Conservation (phyloP, 2,888 invertebrate species). For the Plutella xylostella region DNA sequence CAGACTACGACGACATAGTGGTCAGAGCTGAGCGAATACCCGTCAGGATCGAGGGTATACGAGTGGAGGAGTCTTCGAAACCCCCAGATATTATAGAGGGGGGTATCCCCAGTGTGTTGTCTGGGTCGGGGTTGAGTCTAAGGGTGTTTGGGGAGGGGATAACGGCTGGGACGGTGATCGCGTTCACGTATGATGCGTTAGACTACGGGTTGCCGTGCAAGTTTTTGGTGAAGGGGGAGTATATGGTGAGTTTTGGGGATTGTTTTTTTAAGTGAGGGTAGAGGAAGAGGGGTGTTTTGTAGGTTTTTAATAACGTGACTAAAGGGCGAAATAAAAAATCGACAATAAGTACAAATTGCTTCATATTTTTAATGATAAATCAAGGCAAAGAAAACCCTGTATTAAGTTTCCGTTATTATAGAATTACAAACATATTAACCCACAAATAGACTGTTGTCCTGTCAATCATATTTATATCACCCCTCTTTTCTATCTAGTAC, state of each 20-base stretch:
- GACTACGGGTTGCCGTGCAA: constrained; percentile 72
- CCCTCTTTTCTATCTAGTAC: background rate
- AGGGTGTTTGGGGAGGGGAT: constrained; percentile 79
- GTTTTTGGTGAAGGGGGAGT: constrained; percentile 62
- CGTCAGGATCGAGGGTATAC: constrained; percentile 61
- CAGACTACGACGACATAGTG: constrained; percentile 23
- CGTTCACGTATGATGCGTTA: constrained; percentile 74
- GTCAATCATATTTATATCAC: background rate
- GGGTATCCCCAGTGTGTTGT: constrained; percentile 78
- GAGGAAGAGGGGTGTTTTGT: too few relatives aligned
- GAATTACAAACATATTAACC: too few relatives aligned
- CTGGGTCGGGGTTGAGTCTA: constrained; percentile 69
- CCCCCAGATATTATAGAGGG: constrained; percentile 61
- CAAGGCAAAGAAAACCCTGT: too few relatives aligned
- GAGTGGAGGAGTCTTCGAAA: constrained; percentile 70
- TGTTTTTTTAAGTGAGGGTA: too few relatives aligned
- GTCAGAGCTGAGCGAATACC: constrained; percentile 22
- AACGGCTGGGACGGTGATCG: constrained; percentile 73
- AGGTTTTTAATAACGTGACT: too few relatives aligned
- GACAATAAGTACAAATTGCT: too few relatives aligned
- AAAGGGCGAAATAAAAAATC: too few relatives aligned
- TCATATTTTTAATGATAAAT: too few relatives aligned
- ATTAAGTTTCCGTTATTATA: too few relatives aligned
- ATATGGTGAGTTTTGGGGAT: constrained; percentile 37
- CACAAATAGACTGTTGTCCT: too few relatives aligned